These are phyloP conservation scores for Dicranocentrus wangi DNA, from an alignment of 2,888 invertebrate genomes.

Conservation along the genomic window DNA sequence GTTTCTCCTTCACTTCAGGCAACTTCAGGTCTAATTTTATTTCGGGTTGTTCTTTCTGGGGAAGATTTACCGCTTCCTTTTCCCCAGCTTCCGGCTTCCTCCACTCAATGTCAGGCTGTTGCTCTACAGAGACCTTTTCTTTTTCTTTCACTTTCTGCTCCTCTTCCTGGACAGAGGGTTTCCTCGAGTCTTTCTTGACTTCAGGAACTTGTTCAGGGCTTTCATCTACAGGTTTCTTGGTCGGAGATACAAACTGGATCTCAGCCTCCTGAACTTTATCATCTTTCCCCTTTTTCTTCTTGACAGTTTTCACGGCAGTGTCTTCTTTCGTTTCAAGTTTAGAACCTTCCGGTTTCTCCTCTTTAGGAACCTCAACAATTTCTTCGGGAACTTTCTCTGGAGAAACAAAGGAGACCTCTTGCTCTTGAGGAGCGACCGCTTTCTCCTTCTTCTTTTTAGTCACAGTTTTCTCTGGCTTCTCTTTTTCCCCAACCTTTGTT, in stretches of 20 bases:
- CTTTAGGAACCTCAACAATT: not conserved
- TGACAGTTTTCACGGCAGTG: not conserved
- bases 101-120: not conserved
- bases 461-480: not conserved
- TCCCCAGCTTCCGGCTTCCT: slow-evolving; percentile 75
- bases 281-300: slow-evolving; percentile 13
- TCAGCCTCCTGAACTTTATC: not conserved
- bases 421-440: not conserved
- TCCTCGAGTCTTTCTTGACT: not conserved
- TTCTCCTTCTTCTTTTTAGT: not conserved
- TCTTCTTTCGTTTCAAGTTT: not conserved
- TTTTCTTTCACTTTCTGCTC: not conserved
- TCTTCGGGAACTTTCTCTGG: slow-evolving; percentile 4
- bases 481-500: not conserved
- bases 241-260: not conserved
- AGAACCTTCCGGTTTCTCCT: not conserved
- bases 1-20: not conserved
- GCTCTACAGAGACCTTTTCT: not conserved
- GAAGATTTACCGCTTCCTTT: slow-evolving; percentile 60
- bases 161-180: not conserved
- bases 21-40: slow-evolving; percentile 4
- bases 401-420: not conserved
- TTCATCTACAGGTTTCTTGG: not conserved
- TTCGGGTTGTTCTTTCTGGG: slow-evolving; percentile 32
- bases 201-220: not conserved